These are phyloP conservation scores for Prochilodus magdalenae DNA, from an alignment of 2,113 vertebrate genomes.

Conservation along the genomic window DNA sequence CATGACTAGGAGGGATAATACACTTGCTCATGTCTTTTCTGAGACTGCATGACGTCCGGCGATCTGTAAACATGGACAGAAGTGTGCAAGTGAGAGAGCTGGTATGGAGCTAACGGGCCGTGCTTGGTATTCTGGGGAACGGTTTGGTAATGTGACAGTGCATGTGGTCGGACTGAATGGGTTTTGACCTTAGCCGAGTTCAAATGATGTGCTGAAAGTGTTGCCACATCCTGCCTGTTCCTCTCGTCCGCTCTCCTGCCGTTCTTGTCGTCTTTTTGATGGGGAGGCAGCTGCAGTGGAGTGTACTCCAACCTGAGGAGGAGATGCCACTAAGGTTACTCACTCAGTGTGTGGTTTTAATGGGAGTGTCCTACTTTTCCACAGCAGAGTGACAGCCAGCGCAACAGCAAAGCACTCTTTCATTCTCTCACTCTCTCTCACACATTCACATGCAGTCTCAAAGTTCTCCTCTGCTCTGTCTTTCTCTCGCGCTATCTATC, in stretches of 20 bases:
- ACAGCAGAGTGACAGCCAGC: constrained; percentile 9
- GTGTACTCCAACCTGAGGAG: constrained; percentile 54
- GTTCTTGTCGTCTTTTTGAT: constrained; percentile 33
- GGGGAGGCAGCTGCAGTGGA: constrained; percentile 12
- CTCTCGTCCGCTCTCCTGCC: constrained; percentile 9
- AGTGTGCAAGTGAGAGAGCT: too few species aligned
- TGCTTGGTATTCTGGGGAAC: too few species aligned
- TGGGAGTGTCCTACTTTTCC: constrained; percentile 36
- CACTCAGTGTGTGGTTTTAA: constrained; percentile 47
- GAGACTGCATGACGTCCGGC: too few species aligned
- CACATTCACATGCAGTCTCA: neutral
- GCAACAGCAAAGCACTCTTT: constrained; percentile 44
- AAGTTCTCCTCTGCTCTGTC: neutral
- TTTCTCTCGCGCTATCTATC: too few species aligned
- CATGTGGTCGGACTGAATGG: too few species aligned
- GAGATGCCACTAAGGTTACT: constrained; percentile 67
- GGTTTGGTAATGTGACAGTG: too few species aligned
- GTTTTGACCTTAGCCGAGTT: neutral
- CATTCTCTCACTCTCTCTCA: constrained; percentile 51
- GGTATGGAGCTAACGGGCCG: too few species aligned
- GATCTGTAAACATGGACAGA: too few species aligned
- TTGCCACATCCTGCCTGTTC: neutral
- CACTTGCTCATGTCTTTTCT: too few species aligned
- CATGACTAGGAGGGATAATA: too few species aligned
- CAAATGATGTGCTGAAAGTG: neutral